Percentiles rank a stretch among this genome's conserved stretches.
These are phyloP conservation scores for Cheilosia urbana DNA, from an alignment of 2,888 invertebrate genomes.

Conservation along the genomic window DNA sequence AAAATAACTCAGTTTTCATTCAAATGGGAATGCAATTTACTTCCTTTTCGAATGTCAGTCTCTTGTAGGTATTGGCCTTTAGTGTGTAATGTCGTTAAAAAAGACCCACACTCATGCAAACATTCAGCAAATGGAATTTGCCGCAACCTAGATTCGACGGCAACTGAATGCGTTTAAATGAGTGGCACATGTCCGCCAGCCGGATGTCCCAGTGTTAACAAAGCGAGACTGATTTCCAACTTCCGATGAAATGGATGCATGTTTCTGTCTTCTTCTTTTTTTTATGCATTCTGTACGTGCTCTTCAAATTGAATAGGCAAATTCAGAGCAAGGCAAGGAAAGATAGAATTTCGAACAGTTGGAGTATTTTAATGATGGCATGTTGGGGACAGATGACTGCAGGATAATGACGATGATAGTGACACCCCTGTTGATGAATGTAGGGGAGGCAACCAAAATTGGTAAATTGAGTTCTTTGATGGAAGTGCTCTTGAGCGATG, in stretches of 20 bases:
- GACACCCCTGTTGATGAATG: neutral
- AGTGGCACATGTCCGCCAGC: constrained; percentile 26
- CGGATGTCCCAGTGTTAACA: constrained; percentile 42
- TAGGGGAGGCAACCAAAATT: neutral
- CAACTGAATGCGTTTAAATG: constrained; percentile 19
- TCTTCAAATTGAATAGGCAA: constrained; percentile 44
- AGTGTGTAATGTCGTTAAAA: constrained; percentile 6
- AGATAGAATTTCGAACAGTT: neutral
- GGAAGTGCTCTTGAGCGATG: neutral
- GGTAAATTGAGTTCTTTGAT: neutral
- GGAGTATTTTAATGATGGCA: constrained; percentile 36
- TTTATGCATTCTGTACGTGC: constrained; percentile 26
- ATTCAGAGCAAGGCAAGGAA: constrained; percentile 27
- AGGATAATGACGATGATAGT: neutral
- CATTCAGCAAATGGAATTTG: neutral
- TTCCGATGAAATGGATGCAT: constrained; percentile 40
- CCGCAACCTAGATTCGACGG: constrained; percentile 19
- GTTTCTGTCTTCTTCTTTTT: neutral
- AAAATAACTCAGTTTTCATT: neutral
- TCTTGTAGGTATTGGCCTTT: neutral
- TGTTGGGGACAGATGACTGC: neutral
- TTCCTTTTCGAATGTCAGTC: neutral
- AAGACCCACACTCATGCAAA: neutral
- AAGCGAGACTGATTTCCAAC: constrained; percentile 61
- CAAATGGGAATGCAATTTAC: constrained; percentile 9